These are phyloP conservation scores for Tonatia bakeri DNA, from an alignment of 2,113 vertebrate genomes.

Conservation along the genomic window DNA sequence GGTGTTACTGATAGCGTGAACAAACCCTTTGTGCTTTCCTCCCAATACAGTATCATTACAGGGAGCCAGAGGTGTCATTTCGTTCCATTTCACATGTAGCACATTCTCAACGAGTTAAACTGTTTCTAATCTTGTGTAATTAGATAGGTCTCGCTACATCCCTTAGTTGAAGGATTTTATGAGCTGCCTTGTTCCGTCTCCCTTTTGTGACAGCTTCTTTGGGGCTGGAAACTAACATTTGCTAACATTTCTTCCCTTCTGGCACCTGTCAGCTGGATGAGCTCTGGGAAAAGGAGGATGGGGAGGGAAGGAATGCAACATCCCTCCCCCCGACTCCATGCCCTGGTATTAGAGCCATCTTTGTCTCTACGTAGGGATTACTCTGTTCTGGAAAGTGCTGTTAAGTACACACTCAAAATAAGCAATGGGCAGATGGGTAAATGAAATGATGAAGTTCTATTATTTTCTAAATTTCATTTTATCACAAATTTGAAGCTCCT, in stretches of 20 bases:
- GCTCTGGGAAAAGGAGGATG: slow-evolving; percentile 62
- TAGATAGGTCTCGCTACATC: slow-evolving; percentile 71
- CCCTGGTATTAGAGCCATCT: slow-evolving; percentile 40
- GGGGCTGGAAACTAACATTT: slow-evolving; percentile 70
- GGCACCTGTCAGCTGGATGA: slow-evolving; percentile 68
- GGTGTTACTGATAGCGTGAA: slow-evolving; percentile 61
- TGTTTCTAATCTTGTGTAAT: slow-evolving; percentile 73
- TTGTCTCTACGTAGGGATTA: slow-evolving; percentile 37
- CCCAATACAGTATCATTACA: slow-evolving; percentile 58
- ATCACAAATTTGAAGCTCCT: slow-evolving; percentile 39
- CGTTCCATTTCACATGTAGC: slow-evolving; percentile 69
- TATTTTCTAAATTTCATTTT: slow-evolving; percentile 15
- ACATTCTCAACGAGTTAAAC: slow-evolving; percentile 71
- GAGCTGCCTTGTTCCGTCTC: slow-evolving; percentile 61
- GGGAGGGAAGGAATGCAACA: slow-evolving; percentile 50
- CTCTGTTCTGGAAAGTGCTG: slow-evolving; percentile 51
- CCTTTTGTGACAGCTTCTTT: slow-evolving; percentile 71
- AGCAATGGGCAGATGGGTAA: slow-evolving; percentile 46
- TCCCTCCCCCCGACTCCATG: neutral
- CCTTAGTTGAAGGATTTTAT: slow-evolving; percentile 72
- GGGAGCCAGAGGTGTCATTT: slow-evolving; percentile 58
- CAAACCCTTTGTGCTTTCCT: slow-evolving; percentile 64
- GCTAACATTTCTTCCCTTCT: slow-evolving; percentile 70
- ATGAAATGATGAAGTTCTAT: slow-evolving; percentile 32
- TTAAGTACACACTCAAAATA: slow-evolving; percentile 54